Percentiles rank a stretch among this genome's conserved stretches.
Conservation (phyloP, 2,888 invertebrate species). For the Junonia oenone region DNA sequence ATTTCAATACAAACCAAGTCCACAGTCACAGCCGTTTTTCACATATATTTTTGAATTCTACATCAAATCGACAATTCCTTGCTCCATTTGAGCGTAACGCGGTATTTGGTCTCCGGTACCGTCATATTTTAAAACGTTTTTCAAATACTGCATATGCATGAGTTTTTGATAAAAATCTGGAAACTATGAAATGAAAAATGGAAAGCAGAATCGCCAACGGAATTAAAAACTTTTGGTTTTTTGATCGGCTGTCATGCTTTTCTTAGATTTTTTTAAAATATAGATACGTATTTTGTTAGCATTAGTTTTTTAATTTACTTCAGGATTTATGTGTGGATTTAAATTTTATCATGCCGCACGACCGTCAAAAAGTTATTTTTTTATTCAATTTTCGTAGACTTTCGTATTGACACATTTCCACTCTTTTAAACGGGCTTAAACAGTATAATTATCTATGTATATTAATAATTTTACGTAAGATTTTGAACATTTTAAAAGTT, state of each 20-base stretch:
- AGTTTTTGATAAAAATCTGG: not conserved
- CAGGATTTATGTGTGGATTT: no score
- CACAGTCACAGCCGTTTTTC: not conserved
- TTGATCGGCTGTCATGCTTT: not conserved
- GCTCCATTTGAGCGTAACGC: constrained; percentile 1
- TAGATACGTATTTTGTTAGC: no score
- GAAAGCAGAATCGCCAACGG: not conserved
- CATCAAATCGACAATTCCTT: constrained; percentile 2
- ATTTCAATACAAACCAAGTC: not conserved
- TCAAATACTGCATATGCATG: not conserved
- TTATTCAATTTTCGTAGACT: no score
- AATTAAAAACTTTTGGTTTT: not conserved
- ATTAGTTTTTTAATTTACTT: no score
- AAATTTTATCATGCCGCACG: no score
- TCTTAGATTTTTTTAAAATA: no score
- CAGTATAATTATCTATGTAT: no score
- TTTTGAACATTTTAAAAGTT: no score
- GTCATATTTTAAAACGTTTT: not conserved
- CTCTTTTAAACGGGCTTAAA: no score
- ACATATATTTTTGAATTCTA: not conserved
- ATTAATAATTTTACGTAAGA: no score
- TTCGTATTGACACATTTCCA: no score
- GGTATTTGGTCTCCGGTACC: not conserved
- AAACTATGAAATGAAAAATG: not conserved
- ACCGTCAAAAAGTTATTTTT: no score